Base-by-base conservation (phyloP, 2,113 vertebrate species). In the Neofelis nebulosa region DNA sequence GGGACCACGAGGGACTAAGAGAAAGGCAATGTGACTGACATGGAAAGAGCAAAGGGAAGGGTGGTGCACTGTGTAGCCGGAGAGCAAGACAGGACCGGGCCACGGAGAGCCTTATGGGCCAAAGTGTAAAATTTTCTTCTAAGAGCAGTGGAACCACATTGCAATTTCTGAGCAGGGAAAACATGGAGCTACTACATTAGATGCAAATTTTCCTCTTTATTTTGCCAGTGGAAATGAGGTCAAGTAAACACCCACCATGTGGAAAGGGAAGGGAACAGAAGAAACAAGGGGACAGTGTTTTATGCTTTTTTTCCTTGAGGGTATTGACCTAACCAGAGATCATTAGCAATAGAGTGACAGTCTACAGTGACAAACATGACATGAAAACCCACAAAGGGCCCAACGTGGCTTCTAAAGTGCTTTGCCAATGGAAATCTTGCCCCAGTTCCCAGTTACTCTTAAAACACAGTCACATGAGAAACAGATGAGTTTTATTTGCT, bases 401-500 rank as follows among this genome's bases (percentile, higher is more conserved):
- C 91, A 90, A 91, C 79, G 41, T 93, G 96, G 45, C 79, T 97
- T 97, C 93, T 89, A 92, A 94, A 95, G 55, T 33, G 27, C 29
- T 88, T 94, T 98, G 83, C 89, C 90, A 94, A 0, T 31, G 41
- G 48, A 84, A 93, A 61, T 69, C 82, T 97, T 97, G 13, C 4
- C 19, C 23, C 41, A 45, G 16, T 68, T 95, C 90, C 97, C 95
- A 97, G 94, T 98, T 88, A 93, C 45, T 68, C 50, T 36, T 66
- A 69, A 96, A 93, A 93, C 69, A 69, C 23, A 94, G 74, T 96
- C 89, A 95, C 97, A 94, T 82, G 96, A 98, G 91, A 98, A 97
- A 80, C 45, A 89, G n/a, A 89, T 93, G 91, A 79, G 65, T 95
- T 97, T 95, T 76, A 84, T 93, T 96, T 96, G 19, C 52, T 52